Evolutionary conservation across 2,113 vertebrate genomes (phyloP).

Genomic region (Trochalopteron elliotii): DNA sequence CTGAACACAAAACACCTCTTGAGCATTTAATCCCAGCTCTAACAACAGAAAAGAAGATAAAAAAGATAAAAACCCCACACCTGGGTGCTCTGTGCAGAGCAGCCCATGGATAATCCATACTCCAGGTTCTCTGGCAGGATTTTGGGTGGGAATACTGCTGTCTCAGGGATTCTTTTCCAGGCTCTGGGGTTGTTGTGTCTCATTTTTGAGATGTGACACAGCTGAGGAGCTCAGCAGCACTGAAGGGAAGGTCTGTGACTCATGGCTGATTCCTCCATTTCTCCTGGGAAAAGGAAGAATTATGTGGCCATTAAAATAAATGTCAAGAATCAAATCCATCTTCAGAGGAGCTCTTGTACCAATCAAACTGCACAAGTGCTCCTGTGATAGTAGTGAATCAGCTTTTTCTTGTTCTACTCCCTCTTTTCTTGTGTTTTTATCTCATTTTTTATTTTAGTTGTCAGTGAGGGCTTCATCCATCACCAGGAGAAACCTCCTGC

Average conservation of each 20-base stretch:
- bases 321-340: background rate
- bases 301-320: background rate
- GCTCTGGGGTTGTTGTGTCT: background rate
- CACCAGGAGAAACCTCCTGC: background rate
- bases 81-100: background rate
- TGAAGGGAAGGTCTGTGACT: background rate
- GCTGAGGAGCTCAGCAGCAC: background rate
- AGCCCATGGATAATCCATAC: accelerated
- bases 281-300: background rate
- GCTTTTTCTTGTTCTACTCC: background rate
- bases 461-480: background rate
- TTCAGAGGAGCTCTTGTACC: background rate
- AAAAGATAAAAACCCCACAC: background rate
- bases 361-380: background rate
- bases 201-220: background rate
- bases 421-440: background rate
- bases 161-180: background rate
- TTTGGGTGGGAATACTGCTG: background rate
- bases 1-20: background rate
- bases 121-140: accelerated
- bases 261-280: background rate
- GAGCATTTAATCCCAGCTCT: background rate
- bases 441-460: background rate
- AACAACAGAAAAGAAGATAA: background rate
- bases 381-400: background rate